phyloP scores from a whole-genome alignment of 2,888 invertebrate species.

The Sesamia inferens region DNA sequence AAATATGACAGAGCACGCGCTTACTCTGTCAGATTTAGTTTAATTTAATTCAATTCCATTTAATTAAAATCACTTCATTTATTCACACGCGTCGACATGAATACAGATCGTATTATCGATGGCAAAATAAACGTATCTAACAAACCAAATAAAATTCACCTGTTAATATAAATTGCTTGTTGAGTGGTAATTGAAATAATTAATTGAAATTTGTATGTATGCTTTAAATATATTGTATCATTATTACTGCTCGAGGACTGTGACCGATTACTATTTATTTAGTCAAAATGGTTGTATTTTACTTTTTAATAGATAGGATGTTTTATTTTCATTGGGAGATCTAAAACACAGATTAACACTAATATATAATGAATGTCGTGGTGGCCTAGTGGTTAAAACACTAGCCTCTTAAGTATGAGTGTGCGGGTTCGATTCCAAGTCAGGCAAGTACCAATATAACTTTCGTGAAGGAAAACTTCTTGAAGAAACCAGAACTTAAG shows the following conservation, averaged over 20 bases:
- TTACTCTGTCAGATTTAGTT: slow-evolving; percentile 4
- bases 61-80: slow-evolving; percentile 26
- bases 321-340: background rate
- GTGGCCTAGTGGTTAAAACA: no score
- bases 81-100: slow-evolving; percentile 8
- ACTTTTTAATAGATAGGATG: background rate
- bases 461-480: no score
- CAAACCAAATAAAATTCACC: slow-evolving; percentile 62
- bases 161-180: slow-evolving; percentile 70
- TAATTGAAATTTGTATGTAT: slow-evolving; percentile 67
- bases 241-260: background rate
- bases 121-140: slow-evolving; percentile 51
- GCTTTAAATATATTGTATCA: slow-evolving; percentile 42
- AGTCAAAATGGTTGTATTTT: background rate
- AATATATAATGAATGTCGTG: background rate
- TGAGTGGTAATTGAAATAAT: slow-evolving; percentile 70
- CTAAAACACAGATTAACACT: background rate
- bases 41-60: slow-evolving; percentile 5
- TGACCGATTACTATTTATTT: background rate
- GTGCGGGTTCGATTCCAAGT: no score
- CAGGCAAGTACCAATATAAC: no score
- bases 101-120: slow-evolving; percentile 20
- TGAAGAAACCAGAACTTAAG: no score
- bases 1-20: no score
- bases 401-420: no score